A percentile compares a stretch with the other conserved stretches of the same genome.
Evolutionary conservation across 37 sponge, comb jelly and placozoan genomes (phyloP).

Genomic region (Aplysina aerophoba): DNA sequence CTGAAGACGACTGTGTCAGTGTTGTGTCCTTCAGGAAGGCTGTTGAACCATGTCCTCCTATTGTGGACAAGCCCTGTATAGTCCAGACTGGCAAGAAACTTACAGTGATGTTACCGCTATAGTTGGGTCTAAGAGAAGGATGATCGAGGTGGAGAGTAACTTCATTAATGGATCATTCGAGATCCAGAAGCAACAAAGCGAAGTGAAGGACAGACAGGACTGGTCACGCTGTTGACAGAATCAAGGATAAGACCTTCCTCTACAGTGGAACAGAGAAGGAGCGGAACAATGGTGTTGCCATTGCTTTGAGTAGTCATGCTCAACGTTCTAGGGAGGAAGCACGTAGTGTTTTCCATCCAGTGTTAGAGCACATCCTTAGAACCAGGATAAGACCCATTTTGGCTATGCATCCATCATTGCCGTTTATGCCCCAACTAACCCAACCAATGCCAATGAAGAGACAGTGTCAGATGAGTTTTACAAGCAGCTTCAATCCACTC

Average conservation of each 20-base stretch:
- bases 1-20: no score
- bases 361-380: slow-evolving; percentile 2
- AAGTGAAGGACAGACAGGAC: no score
- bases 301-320: not conserved
- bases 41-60: no score
- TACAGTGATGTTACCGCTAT: no score
- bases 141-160: no score
- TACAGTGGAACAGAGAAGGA: slow-evolving; percentile 17
- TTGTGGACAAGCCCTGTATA: no score
- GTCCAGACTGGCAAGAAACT: no score
- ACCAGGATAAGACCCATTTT: slow-evolving; percentile 17
- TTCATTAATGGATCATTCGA: no score
- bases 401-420: slow-evolving; percentile 10
- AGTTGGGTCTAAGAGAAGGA: no score
- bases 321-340: slow-evolving; percentile 13
- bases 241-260: slow-evolving; percentile 1
- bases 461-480: slow-evolving; percentile 6
- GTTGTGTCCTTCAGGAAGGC: no score
- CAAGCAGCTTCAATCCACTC: slow-evolving; percentile 10
- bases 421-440: slow-evolving; percentile 8
- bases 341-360: slow-evolving; percentile 1
- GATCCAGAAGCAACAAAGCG: no score
- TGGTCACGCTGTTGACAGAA: not conserved
- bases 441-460: slow-evolving; percentile 5
- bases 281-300: slow-evolving; percentile 11